phyloP scores from a whole-genome alignment of 2,113 vertebrate species.

The Actenoides hombroni region DNA sequence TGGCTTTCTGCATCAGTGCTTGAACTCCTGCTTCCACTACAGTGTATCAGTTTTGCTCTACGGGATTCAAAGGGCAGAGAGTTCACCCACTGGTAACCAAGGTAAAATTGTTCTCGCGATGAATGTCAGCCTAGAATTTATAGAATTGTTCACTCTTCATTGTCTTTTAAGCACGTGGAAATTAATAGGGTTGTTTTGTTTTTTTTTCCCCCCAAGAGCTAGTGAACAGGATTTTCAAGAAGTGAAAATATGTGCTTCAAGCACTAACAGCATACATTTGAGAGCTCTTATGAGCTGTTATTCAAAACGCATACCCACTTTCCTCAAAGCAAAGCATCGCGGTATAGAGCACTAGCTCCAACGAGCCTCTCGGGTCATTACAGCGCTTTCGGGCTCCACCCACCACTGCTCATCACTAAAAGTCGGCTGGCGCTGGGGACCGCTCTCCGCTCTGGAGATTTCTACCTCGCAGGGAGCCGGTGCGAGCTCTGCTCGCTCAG shows the following conservation, averaged over 20 bases:
- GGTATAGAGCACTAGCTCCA: fast-evolving
- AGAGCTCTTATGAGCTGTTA: not conserved
- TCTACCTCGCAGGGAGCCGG: not conserved
- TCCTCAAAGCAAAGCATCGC: not conserved
- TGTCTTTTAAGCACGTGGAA: not conserved
- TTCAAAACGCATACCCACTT: not conserved
- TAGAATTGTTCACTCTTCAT: fast-evolving
- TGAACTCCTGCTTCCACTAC: not conserved
- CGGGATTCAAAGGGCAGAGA: not conserved
- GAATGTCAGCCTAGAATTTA: not conserved
- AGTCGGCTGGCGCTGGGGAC: not conserved
- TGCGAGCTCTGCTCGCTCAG: not conserved
- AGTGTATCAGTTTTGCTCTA: fast-evolving
- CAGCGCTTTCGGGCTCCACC: fast-evolving
- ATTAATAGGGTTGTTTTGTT: fast-evolving
- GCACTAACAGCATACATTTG: not conserved
- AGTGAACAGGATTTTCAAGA: not conserved
- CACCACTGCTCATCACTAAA: fast-evolving
- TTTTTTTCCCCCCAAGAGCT: not conserved
- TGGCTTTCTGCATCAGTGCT: not conserved
- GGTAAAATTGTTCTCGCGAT: not conserved
- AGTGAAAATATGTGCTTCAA: not conserved
- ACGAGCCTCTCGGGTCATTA: fast-evolving
- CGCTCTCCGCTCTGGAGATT: not conserved
- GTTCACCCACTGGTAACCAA: not conserved